Percentiles rank a stretch among this genome's conserved stretches.
phyloP scores from a whole-genome alignment of 2,797 vertebrate species.

The Choloepus didactylus region DNA sequence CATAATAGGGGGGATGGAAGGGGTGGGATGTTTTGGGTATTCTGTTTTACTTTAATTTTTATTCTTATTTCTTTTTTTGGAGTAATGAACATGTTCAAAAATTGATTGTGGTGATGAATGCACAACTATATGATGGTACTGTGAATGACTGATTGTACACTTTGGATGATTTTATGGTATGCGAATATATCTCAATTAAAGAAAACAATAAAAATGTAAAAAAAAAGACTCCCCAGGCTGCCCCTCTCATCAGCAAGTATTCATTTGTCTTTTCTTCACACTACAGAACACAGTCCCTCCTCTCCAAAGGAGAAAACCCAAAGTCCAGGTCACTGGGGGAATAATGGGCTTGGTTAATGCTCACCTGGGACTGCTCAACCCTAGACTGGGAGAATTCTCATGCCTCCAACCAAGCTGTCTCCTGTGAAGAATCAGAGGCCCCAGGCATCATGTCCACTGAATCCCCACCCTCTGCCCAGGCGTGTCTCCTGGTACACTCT shows the following conservation, averaged over 20 bases:
- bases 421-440: background rate
- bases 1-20: no score
- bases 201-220: no score
- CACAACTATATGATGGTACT: no score
- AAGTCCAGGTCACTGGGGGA: background rate
- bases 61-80: no score
- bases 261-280: background rate
- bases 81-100: no score
- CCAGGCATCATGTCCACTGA: background rate
- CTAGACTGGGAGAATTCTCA: background rate
- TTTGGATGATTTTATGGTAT: no score
- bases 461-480: no score
- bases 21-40: no score
- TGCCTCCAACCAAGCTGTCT: background rate
- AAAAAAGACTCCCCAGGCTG: background rate
- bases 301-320: background rate
- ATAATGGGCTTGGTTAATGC: background rate
- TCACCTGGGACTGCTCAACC: background rate
- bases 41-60: no score
- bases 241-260: background rate
- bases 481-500: background rate
- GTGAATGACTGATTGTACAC: no score
- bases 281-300: background rate
- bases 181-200: no score
- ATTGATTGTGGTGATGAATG: no score